Percentiles rank a stretch among this genome's conserved stretches.
Conservation (phyloP, 2,113 vertebrate species). For the Crypturellus undulatus region DNA sequence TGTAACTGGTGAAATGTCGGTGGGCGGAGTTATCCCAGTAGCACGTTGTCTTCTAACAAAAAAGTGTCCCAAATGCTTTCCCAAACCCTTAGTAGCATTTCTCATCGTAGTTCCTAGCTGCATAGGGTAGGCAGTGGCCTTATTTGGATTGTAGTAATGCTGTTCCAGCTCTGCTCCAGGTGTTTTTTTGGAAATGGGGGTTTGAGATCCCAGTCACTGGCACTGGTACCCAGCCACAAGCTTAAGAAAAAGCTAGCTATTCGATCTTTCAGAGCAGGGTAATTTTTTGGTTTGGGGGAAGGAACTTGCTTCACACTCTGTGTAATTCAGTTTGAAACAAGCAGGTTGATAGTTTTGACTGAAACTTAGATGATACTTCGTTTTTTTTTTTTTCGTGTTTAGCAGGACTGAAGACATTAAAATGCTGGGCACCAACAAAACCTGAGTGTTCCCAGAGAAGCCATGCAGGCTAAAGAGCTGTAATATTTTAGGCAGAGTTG, state of each 20-base stretch:
- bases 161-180: background rate
- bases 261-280: accelerated
- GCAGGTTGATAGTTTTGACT: background rate
- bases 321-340: accelerated
- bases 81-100: accelerated
- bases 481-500: accelerated
- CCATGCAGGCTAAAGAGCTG: accelerated
- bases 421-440: accelerated
- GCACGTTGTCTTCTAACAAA: accelerated
- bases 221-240: accelerated
- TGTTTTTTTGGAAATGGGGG: background rate
- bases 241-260: accelerated
- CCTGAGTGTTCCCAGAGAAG: accelerated
- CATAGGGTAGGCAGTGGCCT: accelerated
- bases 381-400: background rate
- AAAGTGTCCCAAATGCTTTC: accelerated
- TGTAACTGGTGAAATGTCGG: accelerated
- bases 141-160: accelerated
- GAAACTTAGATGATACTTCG: background rate
- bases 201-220: accelerated
- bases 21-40: accelerated
- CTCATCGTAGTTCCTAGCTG: accelerated
- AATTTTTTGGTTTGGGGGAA: accelerated
- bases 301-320: accelerated
- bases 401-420: accelerated